A percentile compares a stretch with the other conserved stretches of the same genome.
Conservation (phyloP, 2,888 invertebrate species). For the Leptothorax acervorum region DNA sequence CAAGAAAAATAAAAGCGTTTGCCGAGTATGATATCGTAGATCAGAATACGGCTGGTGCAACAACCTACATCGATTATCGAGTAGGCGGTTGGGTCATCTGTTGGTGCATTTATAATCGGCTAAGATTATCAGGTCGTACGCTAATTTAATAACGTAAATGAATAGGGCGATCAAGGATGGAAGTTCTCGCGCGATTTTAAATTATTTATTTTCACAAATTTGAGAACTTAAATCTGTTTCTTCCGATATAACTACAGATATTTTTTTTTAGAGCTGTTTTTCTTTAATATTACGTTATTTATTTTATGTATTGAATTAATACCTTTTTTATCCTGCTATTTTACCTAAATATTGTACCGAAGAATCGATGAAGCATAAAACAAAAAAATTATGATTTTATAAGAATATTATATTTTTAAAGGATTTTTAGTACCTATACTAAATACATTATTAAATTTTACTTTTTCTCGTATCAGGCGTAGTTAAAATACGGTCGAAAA, state of each 20-base stretch:
- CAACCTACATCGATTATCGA: constrained; percentile 71
- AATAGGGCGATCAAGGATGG: background rate
- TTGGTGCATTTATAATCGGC: constrained; percentile 45
- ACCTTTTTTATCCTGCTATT: background rate
- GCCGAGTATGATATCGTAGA: constrained; percentile 15
- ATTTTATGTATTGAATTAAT: background rate
- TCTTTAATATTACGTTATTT: background rate
- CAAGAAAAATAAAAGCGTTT: background rate
- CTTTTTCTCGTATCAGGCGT: background rate
- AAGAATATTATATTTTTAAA: background rate
- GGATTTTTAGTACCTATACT: background rate
- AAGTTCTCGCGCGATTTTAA: background rate
- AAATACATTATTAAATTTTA: constrained; percentile 7
- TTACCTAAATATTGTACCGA: background rate
- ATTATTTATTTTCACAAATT: background rate
- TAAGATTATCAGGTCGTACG: constrained; percentile 47
- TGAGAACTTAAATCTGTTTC: background rate
- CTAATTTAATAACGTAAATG: constrained; percentile 35
- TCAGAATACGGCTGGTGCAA: constrained; percentile 59
- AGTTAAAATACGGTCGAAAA: background rate
- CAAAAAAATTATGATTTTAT: background rate
- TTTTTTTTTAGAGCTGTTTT: background rate
- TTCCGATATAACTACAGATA: background rate
- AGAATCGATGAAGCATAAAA: background rate
- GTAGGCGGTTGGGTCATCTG: constrained; percentile 51